These are phyloP conservation scores for Hoplodrina blanda DNA, from an alignment of 2,888 invertebrate species.

Conservation along the genomic window DNA sequence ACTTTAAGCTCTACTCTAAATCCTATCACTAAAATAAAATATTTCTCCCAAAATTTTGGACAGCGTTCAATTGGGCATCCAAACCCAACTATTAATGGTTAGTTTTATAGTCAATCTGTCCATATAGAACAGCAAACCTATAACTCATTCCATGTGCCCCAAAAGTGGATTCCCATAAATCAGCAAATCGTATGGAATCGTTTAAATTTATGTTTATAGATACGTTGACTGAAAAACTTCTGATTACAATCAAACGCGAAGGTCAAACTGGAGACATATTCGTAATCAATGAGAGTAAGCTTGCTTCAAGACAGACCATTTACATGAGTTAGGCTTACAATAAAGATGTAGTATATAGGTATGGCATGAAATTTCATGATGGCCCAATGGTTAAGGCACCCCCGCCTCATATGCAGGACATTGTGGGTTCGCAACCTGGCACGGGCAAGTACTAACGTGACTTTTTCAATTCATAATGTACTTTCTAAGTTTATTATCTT, in stretches of 20 bases:
- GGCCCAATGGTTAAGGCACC: too few species aligned
- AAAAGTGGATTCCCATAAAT: conserved; percentile 51
- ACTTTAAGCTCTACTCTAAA: conserved; percentile 8
- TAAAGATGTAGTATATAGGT: conserved; percentile 35
- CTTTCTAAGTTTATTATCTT: too few species aligned
- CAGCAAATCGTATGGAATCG: conserved; percentile 44
- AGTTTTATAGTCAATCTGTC: conserved; percentile 47
- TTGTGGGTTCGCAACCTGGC: too few species aligned
- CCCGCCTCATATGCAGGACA: too few species aligned
- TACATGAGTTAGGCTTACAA: conserved; percentile 26
- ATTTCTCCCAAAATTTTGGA: conserved; percentile 22
- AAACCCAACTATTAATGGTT: conserved; percentile 31
- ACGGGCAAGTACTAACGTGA: too few species aligned
- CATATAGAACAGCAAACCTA: conserved; percentile 42
- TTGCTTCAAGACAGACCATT: conserved; percentile 31
- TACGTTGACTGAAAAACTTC: conserved; percentile 32
- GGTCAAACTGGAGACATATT: conserved; percentile 42
- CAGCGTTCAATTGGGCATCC: conserved; percentile 24
- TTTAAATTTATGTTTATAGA: conserved; percentile 46
- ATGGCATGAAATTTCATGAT: too few species aligned
- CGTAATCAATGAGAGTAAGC: conserved; percentile 39
- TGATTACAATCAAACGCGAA: conserved; percentile 53
- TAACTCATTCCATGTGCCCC: conserved; percentile 41
- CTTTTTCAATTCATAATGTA: too few species aligned
- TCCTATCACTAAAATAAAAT: conserved; percentile 11